Evolutionary conservation across 2,113 vertebrate species (phyloP).

Genomic region (Aramus guarauna): DNA sequence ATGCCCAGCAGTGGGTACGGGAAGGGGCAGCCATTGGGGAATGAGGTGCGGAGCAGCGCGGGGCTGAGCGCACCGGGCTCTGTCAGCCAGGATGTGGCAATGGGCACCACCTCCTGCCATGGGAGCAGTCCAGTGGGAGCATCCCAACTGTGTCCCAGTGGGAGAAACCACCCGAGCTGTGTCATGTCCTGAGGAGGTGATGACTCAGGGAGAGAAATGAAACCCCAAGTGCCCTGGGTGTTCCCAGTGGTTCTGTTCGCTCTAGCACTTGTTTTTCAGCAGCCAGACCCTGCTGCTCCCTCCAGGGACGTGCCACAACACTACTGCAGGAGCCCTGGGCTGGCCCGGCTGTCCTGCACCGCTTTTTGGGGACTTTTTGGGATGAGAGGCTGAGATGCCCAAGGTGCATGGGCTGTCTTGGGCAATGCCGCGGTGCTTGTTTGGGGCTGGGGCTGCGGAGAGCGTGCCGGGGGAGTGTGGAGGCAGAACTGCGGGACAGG

Average conservation of each 20-base stretch:
- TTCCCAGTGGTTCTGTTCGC: neutral
- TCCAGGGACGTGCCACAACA: neutral
- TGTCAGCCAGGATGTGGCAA: neutral
- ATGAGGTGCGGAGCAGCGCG: rapidly evolving
- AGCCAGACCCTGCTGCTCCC: neutral
- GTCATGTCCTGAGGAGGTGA: neutral
- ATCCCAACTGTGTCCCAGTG: neutral
- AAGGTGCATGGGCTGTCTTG: neutral
- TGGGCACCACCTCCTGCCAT: rapidly evolving
- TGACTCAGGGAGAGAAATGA: neutral
- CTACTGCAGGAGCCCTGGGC: neutral
- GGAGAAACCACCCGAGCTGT: neutral
- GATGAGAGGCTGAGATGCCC: neutral
- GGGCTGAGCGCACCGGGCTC: neutral
- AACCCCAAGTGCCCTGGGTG: neutral
- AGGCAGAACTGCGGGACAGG: neutral
- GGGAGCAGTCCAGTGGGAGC: neutral
- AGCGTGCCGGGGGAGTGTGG: rapidly evolving
- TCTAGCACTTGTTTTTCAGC: neutral
- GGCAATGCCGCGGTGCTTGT: neutral
- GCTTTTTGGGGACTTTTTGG: neutral
- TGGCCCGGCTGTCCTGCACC: neutral
- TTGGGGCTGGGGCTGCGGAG: neutral
- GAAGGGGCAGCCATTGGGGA: neutral
- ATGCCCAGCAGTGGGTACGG: neutral